Conservation (phyloP, 2,888 invertebrate species). For the Emmelina monodactyla region DNA sequence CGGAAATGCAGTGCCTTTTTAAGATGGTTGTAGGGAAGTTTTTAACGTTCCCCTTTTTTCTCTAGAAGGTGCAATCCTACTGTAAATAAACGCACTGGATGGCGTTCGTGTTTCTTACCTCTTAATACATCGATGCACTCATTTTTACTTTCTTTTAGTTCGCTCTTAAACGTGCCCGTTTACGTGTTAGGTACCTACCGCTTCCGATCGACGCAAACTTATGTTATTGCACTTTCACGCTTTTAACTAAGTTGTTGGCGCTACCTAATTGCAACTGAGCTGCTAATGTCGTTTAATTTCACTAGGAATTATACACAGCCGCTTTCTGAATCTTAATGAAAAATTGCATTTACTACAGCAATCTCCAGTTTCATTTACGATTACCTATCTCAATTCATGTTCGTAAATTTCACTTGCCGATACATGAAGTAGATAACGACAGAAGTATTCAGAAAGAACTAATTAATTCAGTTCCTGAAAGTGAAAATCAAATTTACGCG, state of each 20-base stretch:
- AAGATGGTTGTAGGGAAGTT: no score
- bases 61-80: no score
- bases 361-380: slow-evolving; percentile 22
- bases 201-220: no score
- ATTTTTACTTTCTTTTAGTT: slow-evolving; percentile 66
- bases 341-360: no score
- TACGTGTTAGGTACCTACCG: no score
- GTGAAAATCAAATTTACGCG: slow-evolving; percentile 38
- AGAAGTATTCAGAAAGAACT: neutral
- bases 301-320: no score
- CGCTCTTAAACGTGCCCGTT: slow-evolving; percentile 58
- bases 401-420: slow-evolving; percentile 11
- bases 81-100: slow-evolving; percentile 41
- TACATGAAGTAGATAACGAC: slow-evolving; percentile 1
- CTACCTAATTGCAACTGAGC: no score
- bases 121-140: slow-evolving; percentile 56
- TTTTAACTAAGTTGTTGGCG: no score
- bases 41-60: no score
- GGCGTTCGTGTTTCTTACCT: slow-evolving; percentile 43
- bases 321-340: no score
- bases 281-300: no score
- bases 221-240: no score
- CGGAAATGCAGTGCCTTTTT: slow-evolving; percentile 36
- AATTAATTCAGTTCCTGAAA: slow-evolving; percentile 30
- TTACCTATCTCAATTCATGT: slow-evolving; percentile 1